Conservation (phyloP, 2,888 invertebrate species). For the Microctonus aethiopoides region DNA sequence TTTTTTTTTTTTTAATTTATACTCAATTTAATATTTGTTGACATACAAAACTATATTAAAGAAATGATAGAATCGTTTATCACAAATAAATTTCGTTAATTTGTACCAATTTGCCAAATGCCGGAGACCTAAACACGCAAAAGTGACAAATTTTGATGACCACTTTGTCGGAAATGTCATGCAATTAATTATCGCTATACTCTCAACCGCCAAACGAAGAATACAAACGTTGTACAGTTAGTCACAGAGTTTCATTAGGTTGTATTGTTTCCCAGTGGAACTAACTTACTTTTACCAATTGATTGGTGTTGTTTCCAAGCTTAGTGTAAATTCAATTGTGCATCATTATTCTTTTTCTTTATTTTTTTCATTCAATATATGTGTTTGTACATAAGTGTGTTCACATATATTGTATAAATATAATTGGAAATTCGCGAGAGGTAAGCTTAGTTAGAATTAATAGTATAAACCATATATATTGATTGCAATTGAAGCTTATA, state of each 20-base stretch:
- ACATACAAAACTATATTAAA: neutral
- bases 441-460: neutral
- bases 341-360: neutral
- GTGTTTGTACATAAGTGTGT: neutral
- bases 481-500: neutral
- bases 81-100: neutral
- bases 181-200: neutral
- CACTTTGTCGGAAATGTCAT: neutral
- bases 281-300: neutral
- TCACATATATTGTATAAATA: neutral
- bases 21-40: neutral
- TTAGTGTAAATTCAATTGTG: neutral
- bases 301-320: neutral
- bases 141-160: conserved; percentile 1
- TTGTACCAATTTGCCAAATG: neutral
- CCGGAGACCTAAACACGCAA: neutral
- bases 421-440: conserved; percentile 2
- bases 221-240: neutral
- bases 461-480: neutral
- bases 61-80: neutral
- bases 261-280: neutral
- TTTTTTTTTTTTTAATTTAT: neutral
- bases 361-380: too few relatives aligned
- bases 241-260: neutral
- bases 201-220: neutral